Evolutionary conservation across 2,888 invertebrate species (phyloP).

Genomic region (Caenorhabditis wallacei): DNA sequence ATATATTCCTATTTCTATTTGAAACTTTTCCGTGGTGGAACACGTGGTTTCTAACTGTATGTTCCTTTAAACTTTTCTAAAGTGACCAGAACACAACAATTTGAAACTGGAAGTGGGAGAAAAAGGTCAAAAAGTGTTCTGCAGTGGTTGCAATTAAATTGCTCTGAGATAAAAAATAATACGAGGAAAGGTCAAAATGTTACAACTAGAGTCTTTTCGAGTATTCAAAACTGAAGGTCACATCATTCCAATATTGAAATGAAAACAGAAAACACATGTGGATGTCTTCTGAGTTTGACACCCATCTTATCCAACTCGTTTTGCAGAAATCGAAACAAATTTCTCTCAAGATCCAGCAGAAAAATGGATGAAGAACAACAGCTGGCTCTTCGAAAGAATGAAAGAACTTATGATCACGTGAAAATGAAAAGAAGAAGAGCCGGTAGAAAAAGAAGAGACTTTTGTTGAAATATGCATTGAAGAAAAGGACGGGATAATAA

Average conservation of each 20-base stretch:
- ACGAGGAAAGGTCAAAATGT: neutral
- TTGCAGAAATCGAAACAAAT: conserved; percentile 39
- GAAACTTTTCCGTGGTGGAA: neutral
- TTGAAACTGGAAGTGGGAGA: neutral
- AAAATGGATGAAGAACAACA: conserved; percentile 20
- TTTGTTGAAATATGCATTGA: conserved; percentile 45
- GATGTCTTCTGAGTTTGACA: conserved; percentile 20
- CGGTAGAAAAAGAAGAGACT: neutral
- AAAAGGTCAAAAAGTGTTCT: neutral
- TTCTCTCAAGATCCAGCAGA: conserved; percentile 6
- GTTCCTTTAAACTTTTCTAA: neutral
- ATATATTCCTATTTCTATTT: neutral
- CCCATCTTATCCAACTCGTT: conserved; percentile 20
- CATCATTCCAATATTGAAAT: neutral
- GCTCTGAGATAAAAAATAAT: neutral
- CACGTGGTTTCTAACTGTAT: neutral
- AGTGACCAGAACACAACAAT: too few relatives aligned
- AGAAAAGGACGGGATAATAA: conserved; percentile 25
- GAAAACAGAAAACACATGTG: conserved; percentile 20
- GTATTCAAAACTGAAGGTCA: neutral
- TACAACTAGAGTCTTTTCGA: neutral
- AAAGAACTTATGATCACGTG: conserved; percentile 44
- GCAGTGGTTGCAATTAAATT: neutral
- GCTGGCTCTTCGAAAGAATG: conserved; percentile 24
- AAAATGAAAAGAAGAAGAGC: conserved; percentile 25